Percentiles rank a stretch among this genome's conserved stretches.
These are phyloP conservation scores for Callionymus lyra DNA, from an alignment of 2,113 vertebrate genomes.

Conservation along the genomic window DNA sequence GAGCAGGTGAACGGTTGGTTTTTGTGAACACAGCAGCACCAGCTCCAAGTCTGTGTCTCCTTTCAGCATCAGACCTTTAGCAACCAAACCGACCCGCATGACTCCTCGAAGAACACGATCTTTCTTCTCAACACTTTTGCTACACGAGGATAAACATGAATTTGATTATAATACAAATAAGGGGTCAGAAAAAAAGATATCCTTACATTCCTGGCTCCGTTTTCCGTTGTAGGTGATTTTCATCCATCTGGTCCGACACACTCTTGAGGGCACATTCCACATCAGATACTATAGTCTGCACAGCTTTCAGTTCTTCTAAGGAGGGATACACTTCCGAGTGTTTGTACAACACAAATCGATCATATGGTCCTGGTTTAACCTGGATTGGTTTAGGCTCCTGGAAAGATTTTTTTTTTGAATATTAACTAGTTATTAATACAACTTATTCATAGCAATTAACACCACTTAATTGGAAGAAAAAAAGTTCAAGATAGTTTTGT, in stretches of 20 bases:
- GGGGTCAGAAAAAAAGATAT: not conserved
- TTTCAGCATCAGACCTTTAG: slow-evolving; percentile 89
- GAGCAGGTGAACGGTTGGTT: slow-evolving; percentile 79
- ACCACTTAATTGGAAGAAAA: not conserved
- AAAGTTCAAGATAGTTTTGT: not conserved
- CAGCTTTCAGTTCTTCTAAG: slow-evolving; percentile 83
- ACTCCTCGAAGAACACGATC: slow-evolving; percentile 77
- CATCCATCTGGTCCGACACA: slow-evolving; percentile 84
- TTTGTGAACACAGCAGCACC: slow-evolving; percentile 82
- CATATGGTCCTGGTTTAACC: slow-evolving; percentile 74
- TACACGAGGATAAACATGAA: not conserved
- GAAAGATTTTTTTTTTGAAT: not conserved
- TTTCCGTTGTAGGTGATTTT: slow-evolving; percentile 48
- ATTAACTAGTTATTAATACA: too few relatives aligned
- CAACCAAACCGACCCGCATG: slow-evolving; percentile 88
- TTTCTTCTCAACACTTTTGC: slow-evolving; percentile 4
- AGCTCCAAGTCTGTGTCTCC: slow-evolving; percentile 88
- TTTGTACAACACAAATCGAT: slow-evolving; percentile 92
- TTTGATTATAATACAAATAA: not conserved
- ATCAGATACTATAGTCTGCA: slow-evolving; percentile 91
- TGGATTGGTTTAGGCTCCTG: slow-evolving; percentile 33
- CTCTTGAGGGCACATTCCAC: slow-evolving; percentile 85
- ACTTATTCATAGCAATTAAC: too few relatives aligned
- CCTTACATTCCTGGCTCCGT: slow-evolving; percentile 59
- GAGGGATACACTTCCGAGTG: slow-evolving; percentile 92